A percentile compares a stretch with the other conserved stretches of the same genome.
Evolutionary conservation across 2,888 invertebrate genomes (phyloP).

Genomic region (Callyntrura guangdongensis): DNA sequence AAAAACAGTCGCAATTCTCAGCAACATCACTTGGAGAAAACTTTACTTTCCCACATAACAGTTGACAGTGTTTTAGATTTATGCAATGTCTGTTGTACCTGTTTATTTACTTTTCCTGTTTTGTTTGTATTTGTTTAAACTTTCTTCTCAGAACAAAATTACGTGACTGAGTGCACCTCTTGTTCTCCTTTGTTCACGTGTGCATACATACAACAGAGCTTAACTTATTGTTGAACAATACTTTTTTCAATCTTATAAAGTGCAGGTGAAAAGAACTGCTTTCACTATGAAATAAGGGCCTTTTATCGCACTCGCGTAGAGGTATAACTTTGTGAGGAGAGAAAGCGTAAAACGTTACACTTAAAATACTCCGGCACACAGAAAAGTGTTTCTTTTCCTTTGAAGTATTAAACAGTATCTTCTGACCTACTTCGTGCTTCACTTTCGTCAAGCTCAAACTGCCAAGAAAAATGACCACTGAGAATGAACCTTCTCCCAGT

Average conservation of each 20-base stretch:
- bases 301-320: neutral
- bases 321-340: neutral
- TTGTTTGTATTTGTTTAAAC: constrained; percentile 60
- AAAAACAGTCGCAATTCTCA: neutral
- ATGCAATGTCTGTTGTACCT: constrained; percentile 29
- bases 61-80: constrained; percentile 24
- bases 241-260: constrained; percentile 19
- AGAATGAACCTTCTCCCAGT: constrained; percentile 41
- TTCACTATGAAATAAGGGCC: constrained; percentile 26
- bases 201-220: neutral
- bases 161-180: constrained; percentile 58
- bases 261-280: constrained; percentile 28
- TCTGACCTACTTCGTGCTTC: constrained; percentile 42
- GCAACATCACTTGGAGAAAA: neutral
- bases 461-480: constrained; percentile 57
- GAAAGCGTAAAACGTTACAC: neutral
- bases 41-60: constrained; percentile 34
- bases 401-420: constrained; percentile 1
- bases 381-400: constrained; percentile 3
- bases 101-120: constrained; percentile 57
- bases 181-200: constrained; percentile 32
- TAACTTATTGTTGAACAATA: neutral
- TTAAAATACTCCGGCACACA: neutral
- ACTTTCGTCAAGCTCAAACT: constrained; percentile 42
- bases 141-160: constrained; percentile 46